phyloP scores from a whole-genome alignment of 1,140 invertebrate species.

The Halyomorpha halys region DNA sequence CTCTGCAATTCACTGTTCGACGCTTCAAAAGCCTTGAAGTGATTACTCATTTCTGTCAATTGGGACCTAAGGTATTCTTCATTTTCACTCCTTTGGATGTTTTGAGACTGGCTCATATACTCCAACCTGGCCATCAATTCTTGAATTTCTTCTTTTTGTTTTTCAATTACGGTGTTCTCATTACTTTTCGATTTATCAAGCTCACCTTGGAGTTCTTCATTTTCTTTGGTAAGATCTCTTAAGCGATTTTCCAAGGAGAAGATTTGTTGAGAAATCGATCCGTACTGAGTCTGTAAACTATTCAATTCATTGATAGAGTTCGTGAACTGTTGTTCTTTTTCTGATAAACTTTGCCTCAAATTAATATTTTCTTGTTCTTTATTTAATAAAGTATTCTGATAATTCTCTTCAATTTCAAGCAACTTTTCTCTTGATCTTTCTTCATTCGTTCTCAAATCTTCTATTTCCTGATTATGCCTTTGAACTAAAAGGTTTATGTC shows the following conservation, averaged over 20 bases:
- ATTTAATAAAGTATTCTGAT: slow-evolving; percentile 23
- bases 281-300: not conserved
- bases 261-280: slow-evolving; percentile 2
- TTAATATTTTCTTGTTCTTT: slow-evolving; percentile 28
- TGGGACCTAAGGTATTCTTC: not conserved
- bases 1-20: not conserved
- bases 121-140: slow-evolving; percentile 16
- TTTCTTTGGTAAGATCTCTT: slow-evolving; percentile 17
- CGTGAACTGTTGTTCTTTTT: slow-evolving; percentile 16
- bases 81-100: slow-evolving; percentile 22
- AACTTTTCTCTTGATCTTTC: slow-evolving; percentile 35
- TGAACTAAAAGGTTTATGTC: not conserved
- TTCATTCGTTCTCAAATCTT: slow-evolving; percentile 37
- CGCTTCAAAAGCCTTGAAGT: not conserved
- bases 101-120: not conserved
- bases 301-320: slow-evolving; percentile 3
- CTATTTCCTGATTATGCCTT: slow-evolving; percentile 28
- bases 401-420: slow-evolving; percentile 36
- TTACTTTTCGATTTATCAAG: slow-evolving; percentile 23
- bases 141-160: slow-evolving; percentile 21
- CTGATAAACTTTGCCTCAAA: slow-evolving; percentile 20
- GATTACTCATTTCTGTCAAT: not conserved
- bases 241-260: not conserved
- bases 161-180: slow-evolving; percentile 20
- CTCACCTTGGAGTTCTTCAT: slow-evolving; percentile 30